Base-by-base conservation (phyloP, 2,797 vertebrate species). In the Anguilla obscura region DNA sequence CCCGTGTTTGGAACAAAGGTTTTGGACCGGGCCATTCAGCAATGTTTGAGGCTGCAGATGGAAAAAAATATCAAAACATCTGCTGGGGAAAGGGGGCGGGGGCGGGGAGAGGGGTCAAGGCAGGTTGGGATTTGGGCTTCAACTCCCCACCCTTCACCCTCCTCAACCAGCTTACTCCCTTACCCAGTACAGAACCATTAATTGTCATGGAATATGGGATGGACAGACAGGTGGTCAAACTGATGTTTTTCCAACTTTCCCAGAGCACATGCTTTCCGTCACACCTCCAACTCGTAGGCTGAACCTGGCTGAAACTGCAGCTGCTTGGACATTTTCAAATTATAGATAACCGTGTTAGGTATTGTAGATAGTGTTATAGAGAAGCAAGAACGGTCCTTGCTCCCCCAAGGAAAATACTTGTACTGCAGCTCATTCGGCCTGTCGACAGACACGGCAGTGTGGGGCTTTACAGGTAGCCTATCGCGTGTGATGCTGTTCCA, bases 1-100 rank as follows among this genome's bases (percentile, higher is more conserved):
- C 91, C 89, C 90, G 18, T 48, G 14, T 21, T 80, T 80, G 14
- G 33, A 76, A 76, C 76, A 21, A 21, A 21, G 40, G 76, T 80
- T 80, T 79, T 21, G 14, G 14, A 33, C 36, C 12, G 40, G 76
- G 30, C 36, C 8, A 66, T 24, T 18, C 56, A 30, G 9, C 16
- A 54, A 56, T 14, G 24, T 86, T 8, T 10, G 7, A 82, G 79
- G 21, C 60, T 66, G 4, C 56, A 30, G 36, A 86, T 9, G 54
- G 58, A 18, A 40, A 58, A 45, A n/a, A 40, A 8, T 21, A 18
- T 33, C 27, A 18, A 85, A 60, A 58, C 30, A n/a, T 85, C 5
- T 85, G 24, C 30, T 6, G 54, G 14, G 27, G 30, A 85, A 14
- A 12, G 10, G n/a, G n/a, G 36, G 12, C 21, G 48, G 18, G 9